These are phyloP conservation scores for Cenopis cana DNA, from an alignment of 2,888 invertebrate genomes.

Conservation along the genomic window DNA sequence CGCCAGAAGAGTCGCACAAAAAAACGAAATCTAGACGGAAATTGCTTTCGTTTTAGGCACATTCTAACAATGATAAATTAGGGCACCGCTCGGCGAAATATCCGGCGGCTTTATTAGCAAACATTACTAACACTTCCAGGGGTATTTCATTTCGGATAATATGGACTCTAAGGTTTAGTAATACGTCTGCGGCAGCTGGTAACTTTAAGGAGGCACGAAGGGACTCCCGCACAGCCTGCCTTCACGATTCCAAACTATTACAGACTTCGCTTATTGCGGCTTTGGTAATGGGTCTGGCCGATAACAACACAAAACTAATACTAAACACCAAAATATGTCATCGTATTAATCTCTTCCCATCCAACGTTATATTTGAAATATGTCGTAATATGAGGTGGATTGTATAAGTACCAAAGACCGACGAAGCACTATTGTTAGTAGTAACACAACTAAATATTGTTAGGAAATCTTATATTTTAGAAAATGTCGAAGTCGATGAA, in stretches of 20 bases:
- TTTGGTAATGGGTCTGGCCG: conserved; percentile 60
- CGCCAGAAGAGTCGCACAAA: conserved; percentile 58
- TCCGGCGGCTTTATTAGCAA: conserved; percentile 75
- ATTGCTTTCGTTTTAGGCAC: conserved; percentile 76
- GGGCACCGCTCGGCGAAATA: conserved; percentile 67
- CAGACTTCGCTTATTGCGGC: conserved; percentile 54
- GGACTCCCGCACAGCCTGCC: conserved; percentile 40
- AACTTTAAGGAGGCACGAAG: conserved; percentile 11
- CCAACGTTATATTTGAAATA: neutral
- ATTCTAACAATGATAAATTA: conserved; percentile 80
- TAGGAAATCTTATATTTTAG: too few relatives aligned
- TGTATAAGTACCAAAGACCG: neutral
- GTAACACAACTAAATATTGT: too few relatives aligned
- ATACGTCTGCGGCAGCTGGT: conserved; percentile 54
- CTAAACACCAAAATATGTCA: conserved; percentile 51
- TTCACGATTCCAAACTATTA: conserved; percentile 49
- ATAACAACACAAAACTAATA: conserved; percentile 51
- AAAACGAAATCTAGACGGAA: conserved; percentile 69
- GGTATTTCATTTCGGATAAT: conserved; percentile 53
- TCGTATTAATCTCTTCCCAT: conserved; percentile 47
- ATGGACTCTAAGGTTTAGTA: conserved; percentile 61
- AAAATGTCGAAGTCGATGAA: too few relatives aligned
- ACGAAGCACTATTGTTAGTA: too few relatives aligned
- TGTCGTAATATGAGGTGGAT: neutral
- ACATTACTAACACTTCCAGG: conserved; percentile 67